A percentile compares a stretch with the other conserved stretches of the same genome.
These are phyloP conservation scores for Callipepla squamata DNA, from an alignment of 2,113 vertebrate species.

Conservation along the genomic window DNA sequence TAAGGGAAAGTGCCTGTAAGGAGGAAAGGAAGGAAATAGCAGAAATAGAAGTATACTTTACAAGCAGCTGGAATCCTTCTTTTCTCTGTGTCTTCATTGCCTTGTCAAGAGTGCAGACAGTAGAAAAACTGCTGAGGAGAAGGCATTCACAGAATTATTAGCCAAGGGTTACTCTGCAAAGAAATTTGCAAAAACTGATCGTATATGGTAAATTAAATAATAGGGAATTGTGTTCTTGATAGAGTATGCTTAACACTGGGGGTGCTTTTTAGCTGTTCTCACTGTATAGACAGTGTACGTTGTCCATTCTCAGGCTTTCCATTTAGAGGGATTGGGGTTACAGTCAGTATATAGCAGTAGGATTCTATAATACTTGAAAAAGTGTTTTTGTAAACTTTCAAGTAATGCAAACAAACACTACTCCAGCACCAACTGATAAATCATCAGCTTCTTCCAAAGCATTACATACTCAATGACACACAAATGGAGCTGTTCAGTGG, in stretches of 20 bases:
- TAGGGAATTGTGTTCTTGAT: background rate
- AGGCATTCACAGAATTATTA: background rate
- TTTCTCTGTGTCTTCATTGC: background rate
- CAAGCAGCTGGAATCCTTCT: background rate
- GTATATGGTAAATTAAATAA: background rate
- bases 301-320: background rate
- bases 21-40: background rate
- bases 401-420: background rate
- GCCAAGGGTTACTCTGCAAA: background rate
- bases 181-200: background rate
- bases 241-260: background rate
- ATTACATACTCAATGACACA: background rate
- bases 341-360: background rate
- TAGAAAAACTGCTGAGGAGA: background rate
- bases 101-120: background rate
- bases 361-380: background rate
- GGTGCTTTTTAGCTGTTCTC: background rate
- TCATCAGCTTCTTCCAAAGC: background rate
- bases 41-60: background rate
- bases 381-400: background rate
- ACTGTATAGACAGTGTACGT: background rate
- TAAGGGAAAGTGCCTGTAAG: background rate
- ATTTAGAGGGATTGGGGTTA: background rate
- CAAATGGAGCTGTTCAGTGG: background rate
- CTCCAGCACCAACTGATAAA: background rate